A percentile compares a stretch with the other conserved stretches of the same genome.
These are phyloP conservation scores for Camponotus vicinus DNA, from an alignment of 1,140 invertebrate species.

Conservation along the genomic window DNA sequence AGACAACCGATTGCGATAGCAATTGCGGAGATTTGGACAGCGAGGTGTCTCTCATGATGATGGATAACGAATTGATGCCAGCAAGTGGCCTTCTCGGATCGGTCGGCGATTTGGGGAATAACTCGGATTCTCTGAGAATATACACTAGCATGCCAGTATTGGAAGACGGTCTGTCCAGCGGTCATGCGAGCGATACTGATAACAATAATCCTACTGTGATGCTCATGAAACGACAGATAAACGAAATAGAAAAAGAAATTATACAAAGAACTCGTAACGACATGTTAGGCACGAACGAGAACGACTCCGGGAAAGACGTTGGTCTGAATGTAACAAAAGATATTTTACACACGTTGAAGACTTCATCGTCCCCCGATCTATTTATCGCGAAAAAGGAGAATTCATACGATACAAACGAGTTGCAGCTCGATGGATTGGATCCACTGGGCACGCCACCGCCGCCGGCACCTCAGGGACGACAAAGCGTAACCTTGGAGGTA, in stretches of 20 bases:
- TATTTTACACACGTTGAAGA: constrained; percentile 82
- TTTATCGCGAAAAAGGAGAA: constrained; percentile 86
- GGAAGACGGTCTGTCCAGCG: constrained; percentile 96
- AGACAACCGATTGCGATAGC: constrained; percentile 98
- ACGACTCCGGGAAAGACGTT: constrained; percentile 78
- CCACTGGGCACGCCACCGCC: constrained; percentile 90
- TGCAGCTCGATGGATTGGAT: constrained; percentile 89
- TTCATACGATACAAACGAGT: constrained; percentile 83
- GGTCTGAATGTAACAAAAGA: constrained; percentile 82
- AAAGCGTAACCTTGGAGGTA: constrained; percentile 82
- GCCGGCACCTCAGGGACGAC: constrained; percentile 88
- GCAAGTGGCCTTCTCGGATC: constrained; percentile 85
- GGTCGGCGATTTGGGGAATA: constrained; percentile 86
- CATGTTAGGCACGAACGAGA: constrained; percentile 76
- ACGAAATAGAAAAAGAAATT: constrained; percentile 91
- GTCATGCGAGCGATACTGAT: constrained; percentile 96
- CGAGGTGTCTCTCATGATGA: constrained; percentile 91
- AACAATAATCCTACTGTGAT: constrained; percentile 92
- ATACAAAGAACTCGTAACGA: constrained; percentile 87
- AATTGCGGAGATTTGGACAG: constrained; percentile 95
- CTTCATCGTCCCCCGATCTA: constrained; percentile 83
- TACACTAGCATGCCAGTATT: constrained; percentile 96
- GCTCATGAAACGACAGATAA: constrained; percentile 91
- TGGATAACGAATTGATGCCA: constrained; percentile 89
- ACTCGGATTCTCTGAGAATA: constrained; percentile 87